These are phyloP conservation scores for Chrysochloris asiatica DNA, from an alignment of 2,113 vertebrate species.

Conservation along the genomic window DNA sequence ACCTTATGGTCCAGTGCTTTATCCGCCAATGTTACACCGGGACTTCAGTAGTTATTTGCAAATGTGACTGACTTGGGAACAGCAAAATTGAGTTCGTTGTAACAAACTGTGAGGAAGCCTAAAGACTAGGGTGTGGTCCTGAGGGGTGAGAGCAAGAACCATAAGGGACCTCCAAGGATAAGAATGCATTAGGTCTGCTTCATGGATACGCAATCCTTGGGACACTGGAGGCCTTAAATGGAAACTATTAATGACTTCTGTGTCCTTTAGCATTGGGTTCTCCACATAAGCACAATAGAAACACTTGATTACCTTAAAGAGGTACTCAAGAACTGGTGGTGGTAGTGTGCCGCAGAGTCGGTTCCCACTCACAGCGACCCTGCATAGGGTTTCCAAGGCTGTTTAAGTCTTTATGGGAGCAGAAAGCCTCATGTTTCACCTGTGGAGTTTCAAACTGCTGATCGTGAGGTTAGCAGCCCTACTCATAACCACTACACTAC, in stretches of 20 bases:
- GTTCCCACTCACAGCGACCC: too few relatives aligned
- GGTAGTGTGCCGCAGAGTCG: too few relatives aligned
- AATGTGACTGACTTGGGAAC: neutral
- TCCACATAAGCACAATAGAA: slow-evolving; percentile 27
- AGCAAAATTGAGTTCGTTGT: neutral
- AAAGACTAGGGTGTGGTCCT: neutral
- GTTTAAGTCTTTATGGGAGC: too few relatives aligned
- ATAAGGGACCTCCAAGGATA: neutral
- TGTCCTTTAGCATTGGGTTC: neutral
- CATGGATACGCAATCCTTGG: neutral
- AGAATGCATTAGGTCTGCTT: neutral
- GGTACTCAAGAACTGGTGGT: neutral
- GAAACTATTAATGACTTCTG: neutral
- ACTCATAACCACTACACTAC: neutral
- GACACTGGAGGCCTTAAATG: neutral
- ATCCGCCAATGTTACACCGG: too few relatives aligned
- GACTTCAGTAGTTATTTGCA: neutral
- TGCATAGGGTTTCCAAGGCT: too few relatives aligned
- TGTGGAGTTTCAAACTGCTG: too few relatives aligned
- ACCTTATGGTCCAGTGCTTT: too few relatives aligned
- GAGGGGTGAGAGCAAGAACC: neutral
- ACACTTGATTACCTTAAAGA: neutral
- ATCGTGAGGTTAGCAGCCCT: too few relatives aligned
- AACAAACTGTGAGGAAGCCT: neutral
- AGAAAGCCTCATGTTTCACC: too few relatives aligned